Percentiles rank a stretch among this genome's conserved stretches.
phyloP scores from a whole-genome alignment of 2,888 invertebrate genomes.

The Brenthis hecate region DNA sequence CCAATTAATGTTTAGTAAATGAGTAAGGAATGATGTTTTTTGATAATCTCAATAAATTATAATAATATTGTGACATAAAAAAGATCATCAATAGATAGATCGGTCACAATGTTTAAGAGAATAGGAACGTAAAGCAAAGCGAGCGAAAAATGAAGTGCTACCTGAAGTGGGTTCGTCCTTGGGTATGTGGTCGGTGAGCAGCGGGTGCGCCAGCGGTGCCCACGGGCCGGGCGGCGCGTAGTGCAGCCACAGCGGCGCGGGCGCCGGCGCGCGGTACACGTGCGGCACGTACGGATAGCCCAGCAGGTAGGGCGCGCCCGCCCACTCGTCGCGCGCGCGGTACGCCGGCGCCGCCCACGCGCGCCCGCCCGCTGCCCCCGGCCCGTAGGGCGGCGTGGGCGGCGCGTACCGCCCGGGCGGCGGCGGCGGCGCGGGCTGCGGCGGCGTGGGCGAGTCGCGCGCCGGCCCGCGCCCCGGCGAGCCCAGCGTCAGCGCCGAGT shows the following conservation, averaged over 20 bases:
- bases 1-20: not conserved
- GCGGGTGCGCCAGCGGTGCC: constrained; percentile 77
- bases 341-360: constrained; percentile 63
- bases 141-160: constrained; percentile 43
- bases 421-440: constrained; percentile 50
- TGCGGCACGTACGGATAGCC: constrained; percentile 66
- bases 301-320: constrained; percentile 56
- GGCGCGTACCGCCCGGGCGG: constrained; percentile 46
- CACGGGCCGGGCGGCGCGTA: constrained; percentile 79
- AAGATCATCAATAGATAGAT: too few relatives aligned
- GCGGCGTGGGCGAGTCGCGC: constrained; percentile 67
- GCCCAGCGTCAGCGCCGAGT: constrained; percentile 59
- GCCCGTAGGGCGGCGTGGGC: constrained; percentile 42
- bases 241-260: constrained; percentile 75
- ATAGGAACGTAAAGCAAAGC: too few relatives aligned
- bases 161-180: constrained; percentile 84
- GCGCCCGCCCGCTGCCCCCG: constrained; percentile 48
- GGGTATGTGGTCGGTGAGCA: constrained; percentile 77
- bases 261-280: constrained; percentile 68
- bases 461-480: constrained; percentile 60
- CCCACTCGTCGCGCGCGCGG: constrained; percentile 60
- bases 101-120: too few relatives aligned
- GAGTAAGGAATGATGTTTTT: not conserved
- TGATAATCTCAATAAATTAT: not conserved
- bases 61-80: not conserved